phyloP scores from a whole-genome alignment of 2,797 vertebrate genomes.

The Xenentodon cancila region DNA sequence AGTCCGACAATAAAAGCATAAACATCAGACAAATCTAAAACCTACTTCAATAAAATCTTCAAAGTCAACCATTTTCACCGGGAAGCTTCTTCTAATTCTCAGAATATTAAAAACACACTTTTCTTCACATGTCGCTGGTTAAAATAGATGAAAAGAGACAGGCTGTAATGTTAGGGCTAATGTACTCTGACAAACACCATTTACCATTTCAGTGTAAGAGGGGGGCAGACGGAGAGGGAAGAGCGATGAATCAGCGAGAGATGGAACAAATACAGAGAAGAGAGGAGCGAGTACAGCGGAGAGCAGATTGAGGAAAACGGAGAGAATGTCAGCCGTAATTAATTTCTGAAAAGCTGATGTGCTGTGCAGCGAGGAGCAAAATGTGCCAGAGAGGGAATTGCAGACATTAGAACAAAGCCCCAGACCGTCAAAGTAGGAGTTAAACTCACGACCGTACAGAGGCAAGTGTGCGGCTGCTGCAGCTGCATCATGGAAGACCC shows the following conservation, averaged over 20 bases:
- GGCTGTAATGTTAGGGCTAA: conserved; percentile 23
- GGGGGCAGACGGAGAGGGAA: conserved; percentile 11
- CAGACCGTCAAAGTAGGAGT: conserved; percentile 23
- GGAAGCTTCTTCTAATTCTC: not conserved
- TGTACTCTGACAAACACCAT: conserved; percentile 34
- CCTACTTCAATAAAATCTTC: not conserved
- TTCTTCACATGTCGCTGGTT: not conserved
- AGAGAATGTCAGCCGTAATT: conserved; percentile 51
- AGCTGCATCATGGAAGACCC: conserved; percentile 3
- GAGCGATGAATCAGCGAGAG: conserved; percentile 29
- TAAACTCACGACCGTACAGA: conserved; percentile 27
- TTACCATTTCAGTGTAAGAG: conserved; percentile 16
- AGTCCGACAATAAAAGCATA: not conserved
- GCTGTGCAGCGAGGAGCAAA: conserved; percentile 38
- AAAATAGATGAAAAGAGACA: conserved; percentile 14
- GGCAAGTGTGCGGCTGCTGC: conserved; percentile 10
- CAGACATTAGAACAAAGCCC: conserved; percentile 28
- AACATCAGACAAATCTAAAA: not conserved
- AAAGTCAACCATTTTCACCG: not conserved
- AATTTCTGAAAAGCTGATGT: conserved; percentile 44
- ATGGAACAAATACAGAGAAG: conserved; percentile 27
- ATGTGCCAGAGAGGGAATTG: conserved; percentile 26
- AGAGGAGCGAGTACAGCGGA: conserved; percentile 13
- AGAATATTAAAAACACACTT: conserved; percentile 16
- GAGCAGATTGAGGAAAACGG: conserved; percentile 27